A percentile compares a stretch with the other conserved stretches of the same genome.
These are phyloP conservation scores for Spodoptera exigua DNA, from an alignment of 2,888 invertebrate species.

Conservation along the genomic window DNA sequence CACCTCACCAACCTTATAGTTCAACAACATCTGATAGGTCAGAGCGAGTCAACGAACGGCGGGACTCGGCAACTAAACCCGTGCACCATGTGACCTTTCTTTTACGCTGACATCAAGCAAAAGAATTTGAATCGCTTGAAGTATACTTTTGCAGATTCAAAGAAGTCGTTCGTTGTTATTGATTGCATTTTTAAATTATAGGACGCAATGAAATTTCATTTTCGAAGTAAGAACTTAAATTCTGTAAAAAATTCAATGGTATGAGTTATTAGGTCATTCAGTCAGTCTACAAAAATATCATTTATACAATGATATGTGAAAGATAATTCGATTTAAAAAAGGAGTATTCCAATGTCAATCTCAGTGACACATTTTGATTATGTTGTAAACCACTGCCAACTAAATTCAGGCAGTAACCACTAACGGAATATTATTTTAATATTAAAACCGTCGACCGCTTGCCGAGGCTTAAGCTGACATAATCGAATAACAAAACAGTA, in stretches of 20 bases:
- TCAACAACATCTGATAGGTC: conserved; percentile 54
- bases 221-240: neutral
- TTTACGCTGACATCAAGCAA: conserved; percentile 20
- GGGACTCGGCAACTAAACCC: conserved; percentile 33
- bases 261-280: too few species aligned
- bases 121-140: conserved; percentile 4
- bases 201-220: neutral
- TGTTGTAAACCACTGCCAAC: neutral
- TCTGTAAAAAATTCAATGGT: too few species aligned
- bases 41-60: conserved; percentile 57
- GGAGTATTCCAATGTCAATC: too few species aligned
- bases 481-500: conserved; percentile 5
- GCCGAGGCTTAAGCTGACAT: neutral
- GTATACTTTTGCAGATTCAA: conserved; percentile 10
- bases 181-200: conserved; percentile 5
- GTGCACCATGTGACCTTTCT: conserved; percentile 34
- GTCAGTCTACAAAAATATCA: too few species aligned
- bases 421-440: neutral
- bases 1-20: conserved; percentile 55
- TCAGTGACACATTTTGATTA: too few species aligned
- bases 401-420: neutral
- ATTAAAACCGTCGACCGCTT: neutral
- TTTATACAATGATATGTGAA: too few species aligned
- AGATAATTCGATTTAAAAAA: too few species aligned
- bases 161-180: conserved; percentile 18